Base-by-base conservation (phyloP, 2,797 vertebrate species). In the Tarsius wallacei region DNA sequence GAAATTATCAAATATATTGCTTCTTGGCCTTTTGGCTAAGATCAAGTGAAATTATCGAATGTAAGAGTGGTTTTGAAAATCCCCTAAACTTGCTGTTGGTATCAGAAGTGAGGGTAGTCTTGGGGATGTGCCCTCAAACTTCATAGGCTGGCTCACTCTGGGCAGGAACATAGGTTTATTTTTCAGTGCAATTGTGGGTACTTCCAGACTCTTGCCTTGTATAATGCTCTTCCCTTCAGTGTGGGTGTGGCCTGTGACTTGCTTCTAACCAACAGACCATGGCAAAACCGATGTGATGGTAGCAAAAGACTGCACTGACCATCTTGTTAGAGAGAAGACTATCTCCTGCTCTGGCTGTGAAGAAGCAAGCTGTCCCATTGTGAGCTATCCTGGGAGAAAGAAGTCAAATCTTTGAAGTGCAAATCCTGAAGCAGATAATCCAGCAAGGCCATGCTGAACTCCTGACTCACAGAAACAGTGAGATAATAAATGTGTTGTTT, bases 41-140 rank as follows among this genome's bases (percentile, higher is more conserved):
- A 42, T 42, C 42, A 42, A 42, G 42, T 42, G 36, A 55, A 91
- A 95, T 28, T 81, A 90, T 61, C 49, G 78, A 84, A 91, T 19
- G 10, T 71, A 28, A 77, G 16, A 15, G 47, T 87, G 33, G 17
- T 66, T 80, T 80, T 2, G 49, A 26, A 49, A 93, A 84, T 21
- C 17, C 2, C 51, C n/a, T 36, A 55, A 87, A 83, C 31, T 64
- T 93, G 22, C 10, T 89, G 6, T 31, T 94, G 53, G 14, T 85
- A 7, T 74, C 76, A 83, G 87, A 95, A 96, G 42, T 92, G 33
- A 88, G 8, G 31, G n/a, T 82, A 55, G 70, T 71, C 49, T 87
- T 66, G 21, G 42, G 16, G 51, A 19, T 78, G 7, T 88, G 28
- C 13, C 19, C 68, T 64, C 47, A 85, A 80, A 81, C 31, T 55